These are phyloP conservation scores for Amphipyra berbera DNA, from an alignment of 2,888 invertebrate genomes.

Conservation along the genomic window DNA sequence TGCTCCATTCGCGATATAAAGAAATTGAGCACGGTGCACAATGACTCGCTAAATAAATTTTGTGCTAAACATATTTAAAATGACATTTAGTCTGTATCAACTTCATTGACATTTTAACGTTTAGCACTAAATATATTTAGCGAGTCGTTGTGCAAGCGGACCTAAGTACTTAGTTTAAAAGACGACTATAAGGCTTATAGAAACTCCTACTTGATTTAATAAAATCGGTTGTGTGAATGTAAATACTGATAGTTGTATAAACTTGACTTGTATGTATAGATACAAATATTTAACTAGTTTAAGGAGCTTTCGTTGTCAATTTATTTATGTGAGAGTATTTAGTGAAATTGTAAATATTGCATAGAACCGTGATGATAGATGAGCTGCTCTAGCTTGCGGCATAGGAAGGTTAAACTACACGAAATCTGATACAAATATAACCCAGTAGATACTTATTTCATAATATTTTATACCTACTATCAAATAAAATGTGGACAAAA, in stretches of 20 bases:
- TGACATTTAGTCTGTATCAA: too few species aligned
- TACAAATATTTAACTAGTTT: conserved; percentile 60
- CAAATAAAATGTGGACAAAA: conserved; percentile 50
- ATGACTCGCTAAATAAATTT: too few species aligned
- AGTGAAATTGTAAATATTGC: conserved; percentile 69
- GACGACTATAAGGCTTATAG: conserved; percentile 67
- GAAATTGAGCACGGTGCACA: neutral
- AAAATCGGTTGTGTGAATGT: conserved; percentile 85
- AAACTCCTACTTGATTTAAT: conserved; percentile 69
- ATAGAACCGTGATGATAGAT: conserved; percentile 54
- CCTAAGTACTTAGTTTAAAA: conserved; percentile 1
- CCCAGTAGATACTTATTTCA: neutral
- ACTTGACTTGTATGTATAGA: conserved; percentile 67
- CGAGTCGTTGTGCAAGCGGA: too few species aligned
- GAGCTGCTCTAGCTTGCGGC: conserved; percentile 54
- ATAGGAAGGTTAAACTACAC: neutral
- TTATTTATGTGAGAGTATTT: conserved; percentile 70
- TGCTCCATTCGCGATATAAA: conserved; percentile 10
- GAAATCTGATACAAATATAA: conserved; percentile 4
- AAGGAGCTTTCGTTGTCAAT: conserved; percentile 78
- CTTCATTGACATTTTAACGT: too few species aligned
- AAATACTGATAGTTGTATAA: conserved; percentile 75
- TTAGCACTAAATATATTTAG: too few species aligned
- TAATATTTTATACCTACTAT: conserved; percentile 49
- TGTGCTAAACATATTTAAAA: too few species aligned